phyloP scores from a whole-genome alignment of 2,797 vertebrate species.

The Myripristis murdjan region DNA sequence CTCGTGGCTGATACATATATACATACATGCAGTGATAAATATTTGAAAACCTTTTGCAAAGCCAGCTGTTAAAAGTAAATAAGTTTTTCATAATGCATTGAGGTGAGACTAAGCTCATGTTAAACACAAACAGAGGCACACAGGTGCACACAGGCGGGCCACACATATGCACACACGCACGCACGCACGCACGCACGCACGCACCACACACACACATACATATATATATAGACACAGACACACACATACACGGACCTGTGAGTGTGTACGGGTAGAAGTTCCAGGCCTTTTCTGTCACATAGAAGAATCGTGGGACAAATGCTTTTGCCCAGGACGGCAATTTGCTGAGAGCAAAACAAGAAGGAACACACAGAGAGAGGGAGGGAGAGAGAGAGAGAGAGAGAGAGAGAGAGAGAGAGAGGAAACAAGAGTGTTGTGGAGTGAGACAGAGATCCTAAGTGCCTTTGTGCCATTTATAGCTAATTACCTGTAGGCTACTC shows the following conservation, averaged over 20 bases:
- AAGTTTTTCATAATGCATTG: conserved; percentile 49
- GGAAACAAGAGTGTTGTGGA: conserved; percentile 27
- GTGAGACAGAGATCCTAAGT: conserved; percentile 51
- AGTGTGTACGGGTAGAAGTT: conserved; percentile 90
- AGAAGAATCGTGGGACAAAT: conserved; percentile 87
- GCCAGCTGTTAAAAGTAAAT: conserved; percentile 59
- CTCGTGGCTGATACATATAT: neutral
- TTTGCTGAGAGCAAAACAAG: conserved; percentile 79
- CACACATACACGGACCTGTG: conserved; percentile 79
- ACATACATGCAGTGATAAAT: conserved; percentile 53
- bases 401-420: neutral
- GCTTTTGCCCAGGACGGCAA: conserved; percentile 85
- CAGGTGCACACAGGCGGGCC: neutral
- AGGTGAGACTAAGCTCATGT: conserved; percentile 45
- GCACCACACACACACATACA: neutral
- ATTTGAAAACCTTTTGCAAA: conserved; percentile 60
- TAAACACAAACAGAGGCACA: conserved; percentile 41
- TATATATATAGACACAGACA: neutral
- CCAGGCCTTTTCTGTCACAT: conserved; percentile 90
- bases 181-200: conserved; percentile 19
- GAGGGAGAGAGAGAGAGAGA: conserved; percentile 28
- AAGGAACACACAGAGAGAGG: conserved; percentile 9
- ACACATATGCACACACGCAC: conserved; percentile 18
- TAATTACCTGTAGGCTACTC: conserved; percentile 72
- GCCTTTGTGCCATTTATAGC: conserved; percentile 70